A percentile compares a stretch with the other conserved stretches of the same genome.
These are phyloP conservation scores for Toxostoma redivivum DNA, from an alignment of 2,113 vertebrate genomes.

Conservation along the genomic window DNA sequence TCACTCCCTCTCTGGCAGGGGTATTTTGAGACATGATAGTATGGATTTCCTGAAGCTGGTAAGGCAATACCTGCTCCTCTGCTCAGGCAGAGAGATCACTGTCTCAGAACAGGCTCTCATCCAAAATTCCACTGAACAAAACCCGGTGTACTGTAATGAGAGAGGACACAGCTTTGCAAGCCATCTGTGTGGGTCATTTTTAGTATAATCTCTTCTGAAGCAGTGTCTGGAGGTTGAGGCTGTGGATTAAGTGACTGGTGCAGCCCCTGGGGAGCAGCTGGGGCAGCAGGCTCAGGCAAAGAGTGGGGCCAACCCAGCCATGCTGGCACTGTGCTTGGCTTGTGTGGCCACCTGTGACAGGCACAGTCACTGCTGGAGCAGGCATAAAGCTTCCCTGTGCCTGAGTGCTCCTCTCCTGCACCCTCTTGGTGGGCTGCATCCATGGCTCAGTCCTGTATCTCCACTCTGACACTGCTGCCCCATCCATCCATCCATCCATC, in stretches of 20 bases:
- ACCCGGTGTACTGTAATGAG: background rate
- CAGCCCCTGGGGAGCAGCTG: background rate
- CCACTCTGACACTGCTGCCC: background rate
- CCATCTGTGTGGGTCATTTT: background rate
- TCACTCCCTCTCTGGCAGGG: background rate
- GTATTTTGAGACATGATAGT: slow-evolving; percentile 32
- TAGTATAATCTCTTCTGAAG: background rate
- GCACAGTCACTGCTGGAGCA: background rate
- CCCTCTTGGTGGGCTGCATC: background rate
- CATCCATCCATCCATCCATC: background rate
- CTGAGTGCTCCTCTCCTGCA: background rate
- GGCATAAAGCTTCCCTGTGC: background rate
- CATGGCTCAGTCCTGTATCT: background rate
- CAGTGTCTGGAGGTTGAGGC: background rate
- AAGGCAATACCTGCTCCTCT: background rate
- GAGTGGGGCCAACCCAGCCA: accelerated
- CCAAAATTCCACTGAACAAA: slow-evolving; percentile 49
- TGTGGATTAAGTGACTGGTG: background rate
- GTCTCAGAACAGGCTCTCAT: background rate
- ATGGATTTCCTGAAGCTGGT: slow-evolving; percentile 17
- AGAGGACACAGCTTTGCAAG: background rate
- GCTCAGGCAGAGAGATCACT: accelerated
- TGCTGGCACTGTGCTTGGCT: background rate
- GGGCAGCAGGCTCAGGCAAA: accelerated
- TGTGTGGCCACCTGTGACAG: background rate